Conservation (phyloP, 2,888 invertebrate genomes). For the Myopa testacea region DNA sequence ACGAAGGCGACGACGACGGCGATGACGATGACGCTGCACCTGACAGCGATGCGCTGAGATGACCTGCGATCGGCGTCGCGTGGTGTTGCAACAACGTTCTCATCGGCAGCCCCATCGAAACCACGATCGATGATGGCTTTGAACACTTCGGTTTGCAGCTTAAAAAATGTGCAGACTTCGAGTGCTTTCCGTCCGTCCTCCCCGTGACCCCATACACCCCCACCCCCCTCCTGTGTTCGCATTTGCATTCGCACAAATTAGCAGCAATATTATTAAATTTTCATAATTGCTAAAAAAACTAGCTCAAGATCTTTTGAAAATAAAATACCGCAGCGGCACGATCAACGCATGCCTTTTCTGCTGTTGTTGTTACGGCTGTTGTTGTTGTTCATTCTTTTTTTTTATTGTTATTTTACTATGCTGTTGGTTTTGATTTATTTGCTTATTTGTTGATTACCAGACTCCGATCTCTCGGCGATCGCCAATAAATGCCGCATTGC, state of each 20-base stretch:
- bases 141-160: too few species aligned
- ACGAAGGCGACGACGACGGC: background rate
- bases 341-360: constrained; percentile 2
- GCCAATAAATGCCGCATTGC: background rate
- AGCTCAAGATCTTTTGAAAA: constrained; percentile 32
- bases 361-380: background rate
- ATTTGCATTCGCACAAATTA: constrained; percentile 24
- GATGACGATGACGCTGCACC: background rate
- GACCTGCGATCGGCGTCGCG: background rate
- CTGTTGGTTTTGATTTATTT: background rate
- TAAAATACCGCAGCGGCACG: constrained; percentile 2
- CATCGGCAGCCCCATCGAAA: background rate
- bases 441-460: background rate
- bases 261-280: constrained; percentile 21
- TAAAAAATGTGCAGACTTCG: background rate
- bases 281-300: constrained; percentile 20
- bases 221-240: background rate
- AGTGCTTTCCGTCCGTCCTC: background rate
- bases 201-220: background rate
- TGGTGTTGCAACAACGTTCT: background rate
- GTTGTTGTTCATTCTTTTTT: background rate
- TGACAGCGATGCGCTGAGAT: constrained; percentile 2
- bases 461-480: background rate
- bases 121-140: constrained; percentile 3
- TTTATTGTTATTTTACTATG: background rate